Percentiles rank a stretch among this genome's conserved stretches.
phyloP scores from a whole-genome alignment of 2,113 vertebrate genomes.

The Proterorhinus semilunaris region DNA sequence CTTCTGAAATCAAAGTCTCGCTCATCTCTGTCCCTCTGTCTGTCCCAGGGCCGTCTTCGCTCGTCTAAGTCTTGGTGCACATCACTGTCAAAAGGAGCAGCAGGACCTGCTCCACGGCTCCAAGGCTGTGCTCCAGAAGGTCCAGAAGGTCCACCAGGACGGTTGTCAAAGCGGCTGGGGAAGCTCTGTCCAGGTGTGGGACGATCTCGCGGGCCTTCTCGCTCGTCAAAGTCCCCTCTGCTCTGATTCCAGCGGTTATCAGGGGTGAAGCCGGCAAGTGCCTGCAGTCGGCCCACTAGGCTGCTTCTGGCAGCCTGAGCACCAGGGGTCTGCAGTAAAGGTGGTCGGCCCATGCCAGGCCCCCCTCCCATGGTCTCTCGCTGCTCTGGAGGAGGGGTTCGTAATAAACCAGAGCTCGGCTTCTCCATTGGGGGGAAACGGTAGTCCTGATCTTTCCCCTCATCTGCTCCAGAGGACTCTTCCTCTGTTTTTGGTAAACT shows the following conservation, averaged over 20 bases:
- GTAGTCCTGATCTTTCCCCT: conserved; percentile 95
- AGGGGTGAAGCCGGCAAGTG: conserved; percentile 85
- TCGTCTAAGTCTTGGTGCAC: conserved; percentile 95
- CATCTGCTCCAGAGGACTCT: conserved; percentile 82
- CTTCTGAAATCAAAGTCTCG: conserved; percentile 95
- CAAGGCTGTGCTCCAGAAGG: conserved; percentile 70
- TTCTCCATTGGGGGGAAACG: conserved; percentile 88
- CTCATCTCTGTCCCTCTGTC: conserved; percentile 92
- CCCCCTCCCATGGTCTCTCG: conserved; percentile 82
- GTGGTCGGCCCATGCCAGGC: conserved; percentile 54
- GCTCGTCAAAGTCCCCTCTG: conserved; percentile 94
- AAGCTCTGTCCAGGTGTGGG: conserved; percentile 82
- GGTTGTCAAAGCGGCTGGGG: conserved; percentile 85
- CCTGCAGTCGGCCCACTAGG: conserved; percentile 75
- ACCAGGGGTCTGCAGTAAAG: conserved; percentile 72
- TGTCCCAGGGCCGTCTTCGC: conserved; percentile 93
- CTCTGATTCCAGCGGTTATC: conserved; percentile 91
- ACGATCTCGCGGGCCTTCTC: conserved; percentile 80
- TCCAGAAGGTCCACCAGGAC: conserved; percentile 74
- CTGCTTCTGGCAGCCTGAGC: conserved; percentile 58
- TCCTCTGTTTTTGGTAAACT: conserved; percentile 82
- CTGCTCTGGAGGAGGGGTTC: conserved; percentile 84
- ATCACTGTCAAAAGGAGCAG: conserved; percentile 81
- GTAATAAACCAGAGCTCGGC: conserved; percentile 73
- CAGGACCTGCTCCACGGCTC: conserved; percentile 77